Base-by-base conservation (phyloP, 2,113 vertebrate genomes). In the Lepus europaeus region DNA sequence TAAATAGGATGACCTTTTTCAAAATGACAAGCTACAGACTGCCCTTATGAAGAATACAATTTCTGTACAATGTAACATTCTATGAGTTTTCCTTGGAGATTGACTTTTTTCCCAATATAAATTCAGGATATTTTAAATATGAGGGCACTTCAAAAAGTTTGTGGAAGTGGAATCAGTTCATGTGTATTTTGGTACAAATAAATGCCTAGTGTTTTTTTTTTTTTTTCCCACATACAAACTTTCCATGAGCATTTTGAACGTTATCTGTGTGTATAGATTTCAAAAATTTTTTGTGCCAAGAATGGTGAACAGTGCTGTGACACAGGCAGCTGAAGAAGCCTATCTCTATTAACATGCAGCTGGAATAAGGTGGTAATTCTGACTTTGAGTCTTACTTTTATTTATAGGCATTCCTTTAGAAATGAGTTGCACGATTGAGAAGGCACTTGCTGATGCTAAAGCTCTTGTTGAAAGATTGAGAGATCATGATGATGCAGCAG, bases 351-450 rank as follows among this genome's bases (percentile, higher is more conserved):
- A 64, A 76, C 2, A 3, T 64, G 68, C 74, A 92, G 59, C n/a
- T 83, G 70, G 76, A 86, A 83, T 69, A 91, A 82, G 13, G 33
- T 69, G 14, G 51, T 51, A 17, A 23, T n/a, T n/a, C 33, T 59
- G 64, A 31, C 59, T 91, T 86, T 73, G 80, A 92, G 39, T 72
- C 63, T 89, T 84, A 31, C 93, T 76, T 91, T 89, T 80, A 66
- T 66, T 74, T 10, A 3, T 68, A 59, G 95, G 39, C 90, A 0
- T 3, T 74, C 33, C 76, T 90, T 39, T 95, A 99, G 99, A 97
- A 97, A 99, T 99, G 99, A 99, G 99, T 96, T 99, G 99, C 95
- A 99, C 99, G 1, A 98, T 99, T 70, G 99, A 99, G 95, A 99
- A 99, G 93, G 99, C 99, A 73, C 98, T 99, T 97, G 98, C 99